These are phyloP conservation scores for Seriola aureovittata DNA, from an alignment of 2,113 vertebrate species.

Conservation along the genomic window DNA sequence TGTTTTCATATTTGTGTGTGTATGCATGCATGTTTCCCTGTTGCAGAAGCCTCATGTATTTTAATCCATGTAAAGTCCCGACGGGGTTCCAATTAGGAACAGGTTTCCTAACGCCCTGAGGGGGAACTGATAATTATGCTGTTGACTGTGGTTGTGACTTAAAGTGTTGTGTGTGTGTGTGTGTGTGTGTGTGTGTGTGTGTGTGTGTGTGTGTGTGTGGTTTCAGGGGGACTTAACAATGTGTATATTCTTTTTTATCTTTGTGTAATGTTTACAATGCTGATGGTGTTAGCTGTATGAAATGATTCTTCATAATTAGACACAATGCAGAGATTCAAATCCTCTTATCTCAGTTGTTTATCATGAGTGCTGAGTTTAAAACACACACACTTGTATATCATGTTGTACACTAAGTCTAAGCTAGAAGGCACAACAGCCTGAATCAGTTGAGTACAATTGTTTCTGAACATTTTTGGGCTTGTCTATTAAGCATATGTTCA, in stretches of 20 bases:
- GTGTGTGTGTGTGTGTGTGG: slow-evolving; percentile 12
- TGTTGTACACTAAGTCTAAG: slow-evolving; percentile 22
- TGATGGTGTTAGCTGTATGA: slow-evolving; percentile 73
- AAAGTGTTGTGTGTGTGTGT: slow-evolving; percentile 54
- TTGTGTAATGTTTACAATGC: slow-evolving; percentile 74
- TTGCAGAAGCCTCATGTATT: slow-evolving; percentile 83
- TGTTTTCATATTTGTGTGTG: slow-evolving; percentile 34
- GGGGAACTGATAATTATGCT: slow-evolving; percentile 86
- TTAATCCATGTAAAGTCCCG: slow-evolving; percentile 85
- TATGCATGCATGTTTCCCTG: slow-evolving; percentile 63
- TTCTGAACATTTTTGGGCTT: slow-evolving; percentile 34
- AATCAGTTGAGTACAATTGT: slow-evolving; percentile 22
- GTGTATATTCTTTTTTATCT: slow-evolving; percentile 72
- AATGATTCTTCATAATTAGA: slow-evolving; percentile 79
- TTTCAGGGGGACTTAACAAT: slow-evolving; percentile 60
- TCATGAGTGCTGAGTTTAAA: slow-evolving; percentile 45
- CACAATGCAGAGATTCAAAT: slow-evolving; percentile 61
- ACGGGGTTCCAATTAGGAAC: slow-evolving; percentile 87
- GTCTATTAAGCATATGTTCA: slow-evolving; percentile 21
- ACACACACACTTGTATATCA: slow-evolving; percentile 24
- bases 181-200: slow-evolving; percentile 37
- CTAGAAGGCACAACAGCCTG: slow-evolving; percentile 38
- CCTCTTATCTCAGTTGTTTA: slow-evolving; percentile 68
- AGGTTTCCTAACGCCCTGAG: slow-evolving; percentile 82
- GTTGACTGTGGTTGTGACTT: slow-evolving; percentile 81